Percentiles rank a stretch among this genome's conserved stretches.
Conservation (phyloP, 2,888 invertebrate species). For the Macaria liturata region DNA sequence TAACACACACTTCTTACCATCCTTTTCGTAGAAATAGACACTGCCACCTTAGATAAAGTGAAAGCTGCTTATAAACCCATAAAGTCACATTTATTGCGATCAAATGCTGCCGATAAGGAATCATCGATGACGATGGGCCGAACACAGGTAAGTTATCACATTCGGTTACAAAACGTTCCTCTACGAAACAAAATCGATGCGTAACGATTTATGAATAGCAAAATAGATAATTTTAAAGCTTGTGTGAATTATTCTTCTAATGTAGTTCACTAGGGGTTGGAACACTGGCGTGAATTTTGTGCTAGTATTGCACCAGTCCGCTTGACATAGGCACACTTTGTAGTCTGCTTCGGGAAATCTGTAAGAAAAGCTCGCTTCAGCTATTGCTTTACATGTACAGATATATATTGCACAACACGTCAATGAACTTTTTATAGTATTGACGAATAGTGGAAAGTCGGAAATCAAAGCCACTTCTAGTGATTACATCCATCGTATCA, state of each 20-base stretch:
- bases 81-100: conserved; percentile 74
- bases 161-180: too few relatives aligned
- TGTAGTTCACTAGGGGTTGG: conserved; percentile 25
- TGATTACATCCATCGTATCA: too few relatives aligned
- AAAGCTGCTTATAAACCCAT: conserved; percentile 77
- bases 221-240: conserved; percentile 7
- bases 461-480: neutral
- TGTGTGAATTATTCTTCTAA: conserved; percentile 17
- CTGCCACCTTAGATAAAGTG: conserved; percentile 76
- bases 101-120: conserved; percentile 55
- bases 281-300: conserved; percentile 24
- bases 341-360: conserved; percentile 67
- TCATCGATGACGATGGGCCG: conserved; percentile 34
- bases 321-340: conserved; percentile 67
- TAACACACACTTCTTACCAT: conserved; percentile 79
- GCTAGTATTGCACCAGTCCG: conserved; percentile 69
- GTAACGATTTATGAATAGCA: neutral
- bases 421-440: neutral
- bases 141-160: conserved; percentile 1
- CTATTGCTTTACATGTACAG: neutral
- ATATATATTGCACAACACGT: neutral
- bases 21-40: conserved; percentile 80
- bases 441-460: neutral
- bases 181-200: conserved; percentile 13
- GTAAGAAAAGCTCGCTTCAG: conserved; percentile 43